phyloP scores from a whole-genome alignment of 2,888 invertebrate genomes.

The Zygaena filipendulae region DNA sequence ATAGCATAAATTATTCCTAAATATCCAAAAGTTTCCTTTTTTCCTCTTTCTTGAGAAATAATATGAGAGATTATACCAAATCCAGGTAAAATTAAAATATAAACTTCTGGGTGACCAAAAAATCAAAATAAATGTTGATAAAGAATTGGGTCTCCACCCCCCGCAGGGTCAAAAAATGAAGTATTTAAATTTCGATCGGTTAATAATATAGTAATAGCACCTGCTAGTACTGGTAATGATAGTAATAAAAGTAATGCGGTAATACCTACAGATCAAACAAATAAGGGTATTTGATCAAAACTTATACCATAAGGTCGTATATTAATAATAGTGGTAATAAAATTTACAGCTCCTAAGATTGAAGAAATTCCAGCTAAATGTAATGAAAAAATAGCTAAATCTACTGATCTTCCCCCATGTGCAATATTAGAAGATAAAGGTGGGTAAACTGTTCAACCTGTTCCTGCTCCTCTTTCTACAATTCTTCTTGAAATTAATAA shows the following conservation, averaged over 20 bases:
- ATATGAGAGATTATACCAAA: conserved; percentile 86
- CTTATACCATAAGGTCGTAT: conserved; percentile 71
- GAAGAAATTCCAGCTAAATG: conserved; percentile 80
- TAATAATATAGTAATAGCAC: conserved; percentile 82
- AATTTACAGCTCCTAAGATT: conserved; percentile 82
- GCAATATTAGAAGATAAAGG: conserved; percentile 73
- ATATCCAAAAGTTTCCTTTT: conserved; percentile 78
- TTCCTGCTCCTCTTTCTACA: conserved; percentile 77
- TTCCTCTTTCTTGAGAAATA: conserved; percentile 78
- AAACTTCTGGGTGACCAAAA: conserved; percentile 89
- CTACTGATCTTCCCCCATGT: conserved; percentile 75
- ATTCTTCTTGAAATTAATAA: conserved; percentile 72
- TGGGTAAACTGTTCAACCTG: conserved; percentile 83
- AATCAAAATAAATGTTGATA: conserved; percentile 90
- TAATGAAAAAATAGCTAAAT: conserved; percentile 80
- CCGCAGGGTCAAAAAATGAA: conserved; percentile 82
- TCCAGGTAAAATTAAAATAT: conserved; percentile 86
- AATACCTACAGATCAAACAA: conserved; percentile 76
- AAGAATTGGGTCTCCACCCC: conserved; percentile 83
- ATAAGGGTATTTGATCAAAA: conserved; percentile 75
- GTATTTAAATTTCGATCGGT: conserved; percentile 85
- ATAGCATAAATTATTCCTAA: conserved; percentile 88
- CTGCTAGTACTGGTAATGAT: conserved; percentile 80
- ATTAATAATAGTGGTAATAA: conserved; percentile 81
- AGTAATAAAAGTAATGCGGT: conserved; percentile 67